Base-by-base conservation (phyloP, 2,797 vertebrate genomes). In the Siniperca obscura region DNA sequence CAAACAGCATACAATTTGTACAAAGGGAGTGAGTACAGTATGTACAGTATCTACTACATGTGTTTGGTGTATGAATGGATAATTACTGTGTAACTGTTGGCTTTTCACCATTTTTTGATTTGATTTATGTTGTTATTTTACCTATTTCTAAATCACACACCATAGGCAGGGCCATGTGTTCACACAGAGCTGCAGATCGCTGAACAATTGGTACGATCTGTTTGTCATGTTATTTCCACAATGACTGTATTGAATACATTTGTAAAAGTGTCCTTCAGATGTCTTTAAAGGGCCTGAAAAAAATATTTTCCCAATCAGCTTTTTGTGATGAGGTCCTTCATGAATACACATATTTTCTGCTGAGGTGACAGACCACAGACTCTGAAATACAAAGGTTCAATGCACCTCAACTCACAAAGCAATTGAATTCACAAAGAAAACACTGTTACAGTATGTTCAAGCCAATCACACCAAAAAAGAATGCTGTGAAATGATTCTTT, bases 361-460 rank as follows among this genome's bases (percentile, higher is more conserved):
- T 25, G 0, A 22, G 12, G 40, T 61, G 52, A 60, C 59, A 59
- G 70, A 44, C 27, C 21, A 36, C 59, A 1, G 10, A 71, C 60
- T 76, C 48, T 62, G 69, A 46, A 65, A 65, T 62, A 70, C n/a
- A 68, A 82, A 68, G 12, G 62, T 61, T 57, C 3, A 46, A 74
- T 34, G 69, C 59, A 30, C 27, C 70, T 81, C 71, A 12, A 17
- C 38, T 68, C 70, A 19, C 19, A 73, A 70, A 83, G 55, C 34
- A 61, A 60, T 14, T 75, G 50, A 76, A 70, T 70, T 70, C 27
- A 76, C 44, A 68, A 80, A 78, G 76, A n/a, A 50, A 70, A 42
- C 38, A 6, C 50, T 48, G 38, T 70, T 40, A 73, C 42, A 69
- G 27, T 36, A 22, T 62, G 64, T 79, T 74, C 50, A 81, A 70